Evolutionary conservation across 2,888 invertebrate genomes (phyloP).

Genomic region (Palloptera scutellata): DNA sequence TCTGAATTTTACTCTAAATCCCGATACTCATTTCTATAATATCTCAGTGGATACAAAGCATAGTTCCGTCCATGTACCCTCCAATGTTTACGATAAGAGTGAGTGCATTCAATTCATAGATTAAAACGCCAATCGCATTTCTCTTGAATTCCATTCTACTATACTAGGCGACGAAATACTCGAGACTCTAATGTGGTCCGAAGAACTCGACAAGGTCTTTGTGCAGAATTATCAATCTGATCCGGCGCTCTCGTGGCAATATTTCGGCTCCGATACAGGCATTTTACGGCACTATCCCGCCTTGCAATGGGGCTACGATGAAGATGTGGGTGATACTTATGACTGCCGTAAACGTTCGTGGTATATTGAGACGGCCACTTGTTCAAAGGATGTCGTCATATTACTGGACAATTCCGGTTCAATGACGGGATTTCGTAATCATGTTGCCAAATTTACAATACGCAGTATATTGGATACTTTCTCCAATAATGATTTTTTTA

Average conservation of each 20-base stretch:
- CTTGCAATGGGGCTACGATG: conserved; percentile 70
- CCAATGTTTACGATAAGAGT: conserved; percentile 89
- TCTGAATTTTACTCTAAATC: conserved; percentile 69
- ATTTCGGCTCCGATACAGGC: conserved; percentile 94
- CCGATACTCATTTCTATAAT: conserved; percentile 85
- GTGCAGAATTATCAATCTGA: conserved; percentile 85
- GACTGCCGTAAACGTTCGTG: conserved; percentile 93
- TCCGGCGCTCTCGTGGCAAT: conserved; percentile 95
- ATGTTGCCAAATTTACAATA: conserved; percentile 85
- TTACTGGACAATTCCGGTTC: conserved; percentile 95
- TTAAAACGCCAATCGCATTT: not conserved
- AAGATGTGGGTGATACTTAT: conserved; percentile 74
- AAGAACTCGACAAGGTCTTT: conserved; percentile 83
- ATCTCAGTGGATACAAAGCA: conserved; percentile 79
- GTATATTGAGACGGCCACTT: conserved; percentile 98
- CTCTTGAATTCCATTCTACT: not conserved
- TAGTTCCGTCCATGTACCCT: conserved; percentile 93
- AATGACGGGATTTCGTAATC: conserved; percentile 85
- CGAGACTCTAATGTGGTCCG: conserved; percentile 90
- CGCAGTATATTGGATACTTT: conserved; percentile 90
- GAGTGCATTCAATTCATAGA: conserved; percentile 45
- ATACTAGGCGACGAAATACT: conserved; percentile 69
- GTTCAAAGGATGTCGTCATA: conserved; percentile 96
- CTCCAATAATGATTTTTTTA: conserved; percentile 97
- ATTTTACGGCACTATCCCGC: conserved; percentile 93